These are phyloP conservation scores for Scarus forsteni DNA, from an alignment of 2,797 vertebrate species.

Conservation along the genomic window DNA sequence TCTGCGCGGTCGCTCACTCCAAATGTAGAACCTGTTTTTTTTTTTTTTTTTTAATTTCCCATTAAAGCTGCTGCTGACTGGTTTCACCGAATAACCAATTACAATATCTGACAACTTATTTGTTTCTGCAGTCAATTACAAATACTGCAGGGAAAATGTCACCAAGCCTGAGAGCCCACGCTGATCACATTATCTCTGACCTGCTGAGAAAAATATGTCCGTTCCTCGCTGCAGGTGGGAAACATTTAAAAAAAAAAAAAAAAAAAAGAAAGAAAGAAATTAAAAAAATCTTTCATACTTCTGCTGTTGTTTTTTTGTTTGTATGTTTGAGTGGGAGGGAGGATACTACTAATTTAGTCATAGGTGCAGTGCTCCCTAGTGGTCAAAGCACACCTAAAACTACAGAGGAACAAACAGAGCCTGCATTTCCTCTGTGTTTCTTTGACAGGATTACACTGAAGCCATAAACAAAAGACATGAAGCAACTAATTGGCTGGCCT, in stretches of 20 bases:
- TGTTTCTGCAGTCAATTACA: constrained; percentile 73
- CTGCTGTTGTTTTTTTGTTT: constrained; percentile 17
- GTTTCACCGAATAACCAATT: constrained; percentile 69
- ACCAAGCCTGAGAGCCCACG: constrained; percentile 50
- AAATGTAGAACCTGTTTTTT: not conserved
- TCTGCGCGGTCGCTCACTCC: constrained; percentile 37
- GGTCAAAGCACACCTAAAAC: constrained; percentile 52
- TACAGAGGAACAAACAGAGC: not conserved
- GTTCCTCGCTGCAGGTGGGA: constrained; percentile 49
- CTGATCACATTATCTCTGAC: constrained; percentile 72
- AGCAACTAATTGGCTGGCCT: constrained; percentile 68
- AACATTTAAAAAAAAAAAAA: not conserved
- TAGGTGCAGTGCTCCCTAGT: constrained; percentile 66
- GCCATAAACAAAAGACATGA: constrained; percentile 71
- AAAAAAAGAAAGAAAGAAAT: too few species aligned
- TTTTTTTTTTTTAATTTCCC: constrained; percentile 1
- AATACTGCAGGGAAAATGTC: constrained; percentile 62
- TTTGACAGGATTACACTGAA: constrained; percentile 71
- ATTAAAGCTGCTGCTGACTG: constrained; percentile 69
- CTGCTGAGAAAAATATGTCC: constrained; percentile 63
- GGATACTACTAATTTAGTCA: constrained; percentile 37
- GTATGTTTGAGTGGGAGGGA: constrained; percentile 15
- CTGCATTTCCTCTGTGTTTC: constrained; percentile 36
- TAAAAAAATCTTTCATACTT: constrained; percentile 15
- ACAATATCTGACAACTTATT: constrained; percentile 72